Evolutionary conservation across 2,113 vertebrate species (phyloP).

Genomic region (Gymnorhina tibicen): DNA sequence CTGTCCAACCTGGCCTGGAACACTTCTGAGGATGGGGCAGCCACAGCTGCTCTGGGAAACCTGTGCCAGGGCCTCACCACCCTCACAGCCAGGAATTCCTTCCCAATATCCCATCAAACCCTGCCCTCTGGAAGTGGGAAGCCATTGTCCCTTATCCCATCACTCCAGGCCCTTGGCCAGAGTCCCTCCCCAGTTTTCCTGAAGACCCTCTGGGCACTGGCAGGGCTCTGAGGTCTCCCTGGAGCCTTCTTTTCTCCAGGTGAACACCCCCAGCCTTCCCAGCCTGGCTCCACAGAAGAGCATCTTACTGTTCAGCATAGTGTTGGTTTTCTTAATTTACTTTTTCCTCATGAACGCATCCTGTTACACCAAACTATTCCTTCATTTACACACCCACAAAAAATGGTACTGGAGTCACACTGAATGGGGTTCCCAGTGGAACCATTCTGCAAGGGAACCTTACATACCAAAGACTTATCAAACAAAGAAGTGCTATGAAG

Average conservation of each 20-base stretch:
- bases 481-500: not conserved
- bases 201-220: not conserved
- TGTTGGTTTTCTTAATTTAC: not conserved
- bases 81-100: rapidly evolving
- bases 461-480: rapidly evolving
- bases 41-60: not conserved
- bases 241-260: not conserved
- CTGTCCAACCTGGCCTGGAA: rapidly evolving
- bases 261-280: not conserved
- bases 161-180: not conserved
- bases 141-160: not conserved
- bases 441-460: not conserved
- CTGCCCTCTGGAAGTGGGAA: not conserved
- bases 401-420: not conserved
- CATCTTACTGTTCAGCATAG: rapidly evolving
- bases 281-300: not conserved
- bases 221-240: not conserved
- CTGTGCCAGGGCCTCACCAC: not conserved
- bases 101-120: rapidly evolving
- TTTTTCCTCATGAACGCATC: not conserved
- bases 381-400: not conserved
- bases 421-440: not conserved
- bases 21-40: not conserved
- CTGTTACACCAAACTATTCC: not conserved
- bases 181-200: not conserved